Percentiles rank a stretch among this genome's conserved stretches.
Evolutionary conservation across 1,140 invertebrate genomes (phyloP).

Genomic region (Calephelis nemesis): DNA sequence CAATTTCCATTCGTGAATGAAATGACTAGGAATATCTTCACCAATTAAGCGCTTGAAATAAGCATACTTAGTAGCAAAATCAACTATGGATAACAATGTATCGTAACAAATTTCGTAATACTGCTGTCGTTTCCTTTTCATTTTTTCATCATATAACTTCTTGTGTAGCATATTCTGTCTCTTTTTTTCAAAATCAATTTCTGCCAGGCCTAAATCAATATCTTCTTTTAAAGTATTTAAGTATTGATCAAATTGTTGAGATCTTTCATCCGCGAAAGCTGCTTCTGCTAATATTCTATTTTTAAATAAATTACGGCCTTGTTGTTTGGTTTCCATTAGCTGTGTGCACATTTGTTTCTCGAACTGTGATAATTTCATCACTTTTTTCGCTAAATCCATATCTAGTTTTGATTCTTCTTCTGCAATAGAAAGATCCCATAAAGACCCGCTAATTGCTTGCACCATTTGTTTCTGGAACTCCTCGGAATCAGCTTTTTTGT

Average conservation of each 20-base stretch:
- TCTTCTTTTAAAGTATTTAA: slow-evolving; percentile 72
- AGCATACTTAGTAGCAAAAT: slow-evolving; percentile 74
- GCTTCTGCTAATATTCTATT: slow-evolving; percentile 75
- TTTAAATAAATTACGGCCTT: slow-evolving; percentile 75
- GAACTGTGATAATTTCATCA: slow-evolving; percentile 81
- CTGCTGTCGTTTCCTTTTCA: slow-evolving; percentile 63
- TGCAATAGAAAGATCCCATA: slow-evolving; percentile 62
- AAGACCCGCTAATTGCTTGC: slow-evolving; percentile 54
- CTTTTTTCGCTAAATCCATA: slow-evolving; percentile 73
- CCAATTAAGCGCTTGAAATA: slow-evolving; percentile 73
- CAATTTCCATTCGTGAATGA: slow-evolving; percentile 78
- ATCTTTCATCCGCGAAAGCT: slow-evolving; percentile 69
- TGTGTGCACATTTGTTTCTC: slow-evolving; percentile 83
- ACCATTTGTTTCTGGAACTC: slow-evolving; percentile 66
- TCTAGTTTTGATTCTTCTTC: slow-evolving; percentile 77
- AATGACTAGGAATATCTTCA: slow-evolving; percentile 62
- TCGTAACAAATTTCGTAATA: slow-evolving; percentile 75
- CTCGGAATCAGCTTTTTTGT: slow-evolving; percentile 57
- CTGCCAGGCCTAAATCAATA: slow-evolving; percentile 56
- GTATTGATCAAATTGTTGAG: slow-evolving; percentile 68
- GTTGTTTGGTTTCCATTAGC: slow-evolving; percentile 80
- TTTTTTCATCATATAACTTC: slow-evolving; percentile 73
- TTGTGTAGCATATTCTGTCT: slow-evolving; percentile 76
- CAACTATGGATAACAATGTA: slow-evolving; percentile 74
- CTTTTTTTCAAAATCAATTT: slow-evolving; percentile 77